Evolutionary conservation across 1,140 invertebrate genomes (phyloP), one percentile per base, ranked within the genome.

Genomic region (Drusus annulatus): DNA sequence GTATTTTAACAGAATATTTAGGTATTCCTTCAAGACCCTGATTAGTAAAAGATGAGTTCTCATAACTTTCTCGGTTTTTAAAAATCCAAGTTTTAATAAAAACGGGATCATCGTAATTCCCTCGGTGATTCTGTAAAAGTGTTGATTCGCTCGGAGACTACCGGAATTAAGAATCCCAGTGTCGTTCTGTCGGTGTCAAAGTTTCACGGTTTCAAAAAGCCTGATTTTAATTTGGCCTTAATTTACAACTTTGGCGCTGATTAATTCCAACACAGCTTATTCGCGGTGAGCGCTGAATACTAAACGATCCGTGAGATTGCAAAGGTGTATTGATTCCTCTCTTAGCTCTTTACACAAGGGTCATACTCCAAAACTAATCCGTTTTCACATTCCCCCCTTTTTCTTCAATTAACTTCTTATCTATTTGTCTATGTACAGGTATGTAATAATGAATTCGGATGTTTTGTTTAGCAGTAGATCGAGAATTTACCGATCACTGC

Each of bases 181-280:
- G 50, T 71, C 50, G 45, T 71, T 71, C 50, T 17, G 51, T 16
- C 19, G 36, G 68, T 69, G 65, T 51, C 68, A 52, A 52, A 71
- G 51, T 25, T 71, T 51, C 10, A 15, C 19, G 68, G 10, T 51
- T 52, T 71, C 15, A 50, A 23, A 51, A 71, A 52, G 17, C 21
- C 19, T 69, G 31, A 52, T 71, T 71, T 65, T 71, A 71, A 71
- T 71, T 71, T 65, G 0, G 5, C 28, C 13, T n/a, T 65, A 28
- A 45, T 65, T 65, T 65, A 17, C 28, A 65, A 65, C 62, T 65
- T 71, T 28, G 19, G 50, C 68, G 68, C 52, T 25, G 50, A 71
- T 51, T 71, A 52, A 71, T 71, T 71, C 52, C 19, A n/a, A 71
- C 68, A 15, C 45, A 25, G 45, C 68, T 25, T 23, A 71, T 25